Base-by-base conservation (phyloP, 2,113 vertebrate species). In the Chaetura pelagica region DNA sequence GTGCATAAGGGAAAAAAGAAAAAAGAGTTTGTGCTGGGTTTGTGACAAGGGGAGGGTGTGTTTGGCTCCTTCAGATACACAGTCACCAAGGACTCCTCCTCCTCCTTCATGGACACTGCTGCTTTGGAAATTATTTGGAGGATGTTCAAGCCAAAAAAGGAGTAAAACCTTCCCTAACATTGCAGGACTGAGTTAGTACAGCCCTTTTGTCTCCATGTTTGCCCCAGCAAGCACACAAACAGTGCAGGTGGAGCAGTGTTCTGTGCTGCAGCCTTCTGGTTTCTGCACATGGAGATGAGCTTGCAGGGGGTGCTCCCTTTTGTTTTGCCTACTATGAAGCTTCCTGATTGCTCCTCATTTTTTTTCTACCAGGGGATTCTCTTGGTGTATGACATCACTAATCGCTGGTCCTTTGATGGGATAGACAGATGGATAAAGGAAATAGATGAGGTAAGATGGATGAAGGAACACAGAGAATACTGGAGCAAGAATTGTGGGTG, bases 401-500 rank as follows among this genome's bases (percentile, higher is more conserved):
- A 99, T 74, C 98, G 98, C 89, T 99, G 99, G 99, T 99, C 99
- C 32, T 99, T 99, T 30, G 99, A 99, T 51, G 99, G 99, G 32
- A 99, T 99, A 84, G 99, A 99, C 95, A 98, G 99, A 15, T 99
- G 99, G 99, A 99, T 99, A 94, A 98, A 99, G 78, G 99, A 99
- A 96, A 99, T 99, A 23, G 99, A 99, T 74, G 99, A 99, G 99
- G 99, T 99, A 89, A 97, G 97, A 29, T 23, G 20, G 24, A 34
- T 4, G 23, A 51, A 40, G 46, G 73, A 78, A 7, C 26, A 8
- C 0, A 21, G 17, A 21, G 17, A 15, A 46, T 11, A 29, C 66
- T 48, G 0, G 2, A 67, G 54, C 44, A 51, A 48, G 68, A 35
- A 32, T 14, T 2, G 10, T 12, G 40, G 29, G 69, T 61, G 9